These are phyloP conservation scores for Rhynchomys soricoides DNA, from an alignment of 2,113 vertebrate genomes.

Conservation along the genomic window DNA sequence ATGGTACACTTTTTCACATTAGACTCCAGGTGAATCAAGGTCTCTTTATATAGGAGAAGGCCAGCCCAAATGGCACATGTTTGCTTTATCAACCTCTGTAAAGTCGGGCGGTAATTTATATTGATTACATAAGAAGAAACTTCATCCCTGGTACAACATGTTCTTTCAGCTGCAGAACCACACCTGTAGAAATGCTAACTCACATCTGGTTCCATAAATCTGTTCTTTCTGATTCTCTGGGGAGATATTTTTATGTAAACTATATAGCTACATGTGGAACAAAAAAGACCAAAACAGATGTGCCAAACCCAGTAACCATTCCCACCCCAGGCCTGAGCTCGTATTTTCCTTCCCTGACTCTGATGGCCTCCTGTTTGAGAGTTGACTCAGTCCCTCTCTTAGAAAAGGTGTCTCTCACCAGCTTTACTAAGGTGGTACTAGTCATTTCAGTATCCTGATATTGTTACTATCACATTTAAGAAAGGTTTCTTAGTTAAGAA, in stretches of 20 bases:
- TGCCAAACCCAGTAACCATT: slow-evolving; percentile 64
- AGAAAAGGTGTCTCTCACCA: slow-evolving; percentile 15
- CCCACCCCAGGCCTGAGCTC: slow-evolving; percentile 25
- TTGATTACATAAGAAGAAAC: slow-evolving; percentile 82
- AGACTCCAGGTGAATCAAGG: slow-evolving; percentile 43
- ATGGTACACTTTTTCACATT: slow-evolving; percentile 54
- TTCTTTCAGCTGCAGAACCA: slow-evolving; percentile 76
- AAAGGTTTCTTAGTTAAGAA: not conserved
- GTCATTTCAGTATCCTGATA: not conserved
- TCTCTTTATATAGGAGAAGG: slow-evolving; percentile 62
- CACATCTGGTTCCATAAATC: slow-evolving; percentile 83
- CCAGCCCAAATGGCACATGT: slow-evolving; percentile 70
- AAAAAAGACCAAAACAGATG: slow-evolving; percentile 77
- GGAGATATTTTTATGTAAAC: slow-evolving; percentile 79
- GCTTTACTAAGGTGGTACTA: slow-evolving; percentile 4
- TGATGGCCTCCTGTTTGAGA: slow-evolving; percentile 45
- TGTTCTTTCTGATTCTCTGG: slow-evolving; percentile 77
- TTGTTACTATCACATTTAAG: not conserved
- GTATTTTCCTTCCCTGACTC: slow-evolving; percentile 52
- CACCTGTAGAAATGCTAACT: slow-evolving; percentile 78
- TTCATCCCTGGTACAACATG: slow-evolving; percentile 74
- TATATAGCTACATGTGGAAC: slow-evolving; percentile 70
- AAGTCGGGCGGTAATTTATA: slow-evolving; percentile 81
- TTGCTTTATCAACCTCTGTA: slow-evolving; percentile 82
- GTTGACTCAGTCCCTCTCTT: not conserved